Base-by-base conservation (phyloP, 2,888 invertebrate genomes). In the Sphaeridia pumilis region DNA sequence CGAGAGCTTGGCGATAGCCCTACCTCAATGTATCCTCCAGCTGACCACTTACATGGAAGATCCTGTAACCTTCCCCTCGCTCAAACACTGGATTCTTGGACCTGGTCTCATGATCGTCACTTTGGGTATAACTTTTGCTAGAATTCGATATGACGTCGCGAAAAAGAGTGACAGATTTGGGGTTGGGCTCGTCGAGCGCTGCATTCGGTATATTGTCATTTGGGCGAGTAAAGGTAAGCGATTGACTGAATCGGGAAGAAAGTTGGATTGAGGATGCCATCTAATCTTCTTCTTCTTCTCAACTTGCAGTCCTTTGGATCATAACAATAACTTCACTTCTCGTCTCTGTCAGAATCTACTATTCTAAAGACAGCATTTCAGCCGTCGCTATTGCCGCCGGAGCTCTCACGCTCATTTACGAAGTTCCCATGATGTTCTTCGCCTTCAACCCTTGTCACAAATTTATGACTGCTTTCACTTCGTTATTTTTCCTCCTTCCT, bases 241-340 rank as follows among this genome's bases (percentile, higher is more conserved):
- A n/a, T n/a, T n/a, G n/a, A n/a, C n/a, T n/a, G n/a, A n/a, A n/a
- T n/a, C n/a, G n/a, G n/a, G n/a, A n/a, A n/a, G n/a, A n/a, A n/a
- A n/a, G n/a, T n/a, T n/a, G n/a, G n/a, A n/a, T n/a, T n/a, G n/a
- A n/a, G n/a, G n/a, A n/a, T n/a, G n/a, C n/a, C n/a, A n/a, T n/a
- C n/a, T n/a, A n/a, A n/a, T n/a, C n/a, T n/a, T n/a, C n/a, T n/a
- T n/a, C n/a, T n/a, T n/a, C n/a, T n/a, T n/a, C n/a, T n/a, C n/a
- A n/a, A n/a, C n/a, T n/a, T n/a, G n/a, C n/a, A 64, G 64, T 57
- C 14, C 41, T 64, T 2, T 64, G 64, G 64, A 52, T 61, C 34
- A 31, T 55, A 1, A 59, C 62, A 1, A 54, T 56, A 22, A 26
- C 58, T 4, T 55, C 55, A 17, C 46, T 59, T 2, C 54, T 62